These are phyloP conservation scores for Stercorarius parasiticus DNA, from an alignment of 2,113 vertebrate species.

Conservation along the genomic window DNA sequence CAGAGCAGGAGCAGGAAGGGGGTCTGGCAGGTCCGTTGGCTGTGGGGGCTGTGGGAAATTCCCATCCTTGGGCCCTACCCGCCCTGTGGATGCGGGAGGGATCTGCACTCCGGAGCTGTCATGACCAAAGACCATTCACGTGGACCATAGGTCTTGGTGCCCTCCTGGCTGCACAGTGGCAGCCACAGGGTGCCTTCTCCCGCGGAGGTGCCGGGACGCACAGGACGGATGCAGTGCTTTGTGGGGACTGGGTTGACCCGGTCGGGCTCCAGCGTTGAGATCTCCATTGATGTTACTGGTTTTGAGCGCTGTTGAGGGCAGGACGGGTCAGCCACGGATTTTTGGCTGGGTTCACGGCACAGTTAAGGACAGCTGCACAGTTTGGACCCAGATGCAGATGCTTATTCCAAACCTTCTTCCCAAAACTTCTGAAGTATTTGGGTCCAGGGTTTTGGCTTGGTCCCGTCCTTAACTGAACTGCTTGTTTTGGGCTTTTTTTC, in stretches of 20 bases:
- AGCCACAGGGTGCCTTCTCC: not conserved
- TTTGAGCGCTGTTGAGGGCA: not conserved
- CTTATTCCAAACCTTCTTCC: not conserved
- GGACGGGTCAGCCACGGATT: not conserved
- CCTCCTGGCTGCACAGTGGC: not conserved
- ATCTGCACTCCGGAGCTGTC: not conserved
- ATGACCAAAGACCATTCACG: rapidly evolving
- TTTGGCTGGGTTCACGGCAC: rapidly evolving
- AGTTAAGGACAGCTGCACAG: not conserved
- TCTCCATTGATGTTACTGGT: not conserved
- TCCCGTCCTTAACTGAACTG: not conserved
- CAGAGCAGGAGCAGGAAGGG: rapidly evolving
- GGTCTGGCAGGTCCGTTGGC: rapidly evolving
- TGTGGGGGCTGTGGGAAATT: not conserved
- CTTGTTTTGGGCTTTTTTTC: not conserved
- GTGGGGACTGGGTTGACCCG: rapidly evolving
- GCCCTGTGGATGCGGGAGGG: not conserved
- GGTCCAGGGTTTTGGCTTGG: not conserved
- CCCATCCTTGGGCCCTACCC: too few relatives aligned
- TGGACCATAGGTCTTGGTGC: not conserved
- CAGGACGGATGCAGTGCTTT: not conserved
- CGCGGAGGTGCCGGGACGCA: rapidly evolving
- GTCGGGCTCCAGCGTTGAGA: not conserved
- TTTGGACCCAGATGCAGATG: not conserved
- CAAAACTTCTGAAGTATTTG: not conserved